Conservation (phyloP, 2,888 invertebrate genomes). For the Drosophila parthenogenetica region DNA sequence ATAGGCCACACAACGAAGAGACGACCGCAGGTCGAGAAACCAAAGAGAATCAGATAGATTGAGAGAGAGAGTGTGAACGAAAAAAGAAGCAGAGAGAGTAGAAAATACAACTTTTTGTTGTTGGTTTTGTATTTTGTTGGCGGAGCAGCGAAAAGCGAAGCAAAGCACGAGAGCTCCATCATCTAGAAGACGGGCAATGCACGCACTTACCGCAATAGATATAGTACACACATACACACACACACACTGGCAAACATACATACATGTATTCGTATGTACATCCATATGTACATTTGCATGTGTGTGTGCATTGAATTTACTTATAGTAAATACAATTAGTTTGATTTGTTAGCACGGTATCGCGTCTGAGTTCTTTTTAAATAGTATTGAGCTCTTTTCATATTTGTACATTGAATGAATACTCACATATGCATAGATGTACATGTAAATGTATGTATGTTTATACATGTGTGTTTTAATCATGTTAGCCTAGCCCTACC, state of each 20-base stretch:
- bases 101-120: slow-evolving; percentile 69
- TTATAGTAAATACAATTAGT: slow-evolving; percentile 59
- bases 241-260: slow-evolving; percentile 3
- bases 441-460: slow-evolving; percentile 3
- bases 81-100: slow-evolving; percentile 39
- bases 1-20: slow-evolving; percentile 43
- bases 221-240: slow-evolving; percentile 20
- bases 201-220: slow-evolving; percentile 60
- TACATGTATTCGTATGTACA: background rate
- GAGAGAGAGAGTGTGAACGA: slow-evolving; percentile 28
- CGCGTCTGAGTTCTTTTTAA: slow-evolving; percentile 30
- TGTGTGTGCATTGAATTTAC: slow-evolving; percentile 21
- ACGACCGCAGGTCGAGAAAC: slow-evolving; percentile 46
- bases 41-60: slow-evolving; percentile 33
- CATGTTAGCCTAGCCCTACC: slow-evolving; percentile 28
- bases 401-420: slow-evolving; percentile 3
- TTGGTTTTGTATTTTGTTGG: slow-evolving; percentile 48
- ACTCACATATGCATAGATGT: background rate
- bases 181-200: slow-evolving; percentile 72
- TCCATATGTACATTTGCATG: background rate
- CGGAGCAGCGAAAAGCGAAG: slow-evolving; percentile 63
- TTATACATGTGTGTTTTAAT: slow-evolving; percentile 37
- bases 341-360: slow-evolving; percentile 64
- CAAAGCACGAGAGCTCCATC: slow-evolving; percentile 58
- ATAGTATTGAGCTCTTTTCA: slow-evolving; percentile 17